A percentile compares a stretch with the other conserved stretches of the same genome.
These are phyloP conservation scores for Lates japonicus DNA, from an alignment of 2,797 vertebrate species.

Conservation along the genomic window DNA sequence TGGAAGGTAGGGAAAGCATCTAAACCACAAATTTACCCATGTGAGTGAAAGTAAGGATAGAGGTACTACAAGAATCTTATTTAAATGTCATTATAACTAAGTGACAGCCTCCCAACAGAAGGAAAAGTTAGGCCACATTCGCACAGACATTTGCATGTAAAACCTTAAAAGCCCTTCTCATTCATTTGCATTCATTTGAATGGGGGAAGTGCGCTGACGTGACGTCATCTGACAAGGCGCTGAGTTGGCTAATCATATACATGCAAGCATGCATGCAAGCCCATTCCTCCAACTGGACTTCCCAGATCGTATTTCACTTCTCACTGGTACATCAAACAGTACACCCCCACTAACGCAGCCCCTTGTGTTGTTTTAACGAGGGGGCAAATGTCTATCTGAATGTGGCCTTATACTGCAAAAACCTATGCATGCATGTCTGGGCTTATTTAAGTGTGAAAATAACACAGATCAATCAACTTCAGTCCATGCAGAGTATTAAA, in stretches of 20 bases:
- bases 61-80: conserved; percentile 17
- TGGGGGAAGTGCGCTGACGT: not conserved
- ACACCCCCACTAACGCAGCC: not conserved
- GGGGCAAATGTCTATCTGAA: not conserved
- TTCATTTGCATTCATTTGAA: not conserved
- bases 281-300: not conserved
- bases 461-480: conserved; percentile 21
- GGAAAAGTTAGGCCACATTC: conserved; percentile 11
- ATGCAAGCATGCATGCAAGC: not conserved
- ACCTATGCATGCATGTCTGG: conserved; percentile 16
- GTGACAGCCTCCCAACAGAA: conserved; percentile 18
- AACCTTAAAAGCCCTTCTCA: not conserved
- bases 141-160: not conserved
- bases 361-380: not conserved
- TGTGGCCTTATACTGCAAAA: not conserved
- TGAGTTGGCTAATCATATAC: not conserved
- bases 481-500: conserved; percentile 54
- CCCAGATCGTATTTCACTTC: not conserved
- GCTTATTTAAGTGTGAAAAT: conserved; percentile 20
- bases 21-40: conserved; percentile 14
- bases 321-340: not conserved
- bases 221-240: not conserved
- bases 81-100: conserved; percentile 26
- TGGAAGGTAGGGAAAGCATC: not conserved
- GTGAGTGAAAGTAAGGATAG: conserved; percentile 6